These are phyloP conservation scores for Polymixis flavicincta DNA, from an alignment of 2,888 invertebrate species.

Conservation along the genomic window DNA sequence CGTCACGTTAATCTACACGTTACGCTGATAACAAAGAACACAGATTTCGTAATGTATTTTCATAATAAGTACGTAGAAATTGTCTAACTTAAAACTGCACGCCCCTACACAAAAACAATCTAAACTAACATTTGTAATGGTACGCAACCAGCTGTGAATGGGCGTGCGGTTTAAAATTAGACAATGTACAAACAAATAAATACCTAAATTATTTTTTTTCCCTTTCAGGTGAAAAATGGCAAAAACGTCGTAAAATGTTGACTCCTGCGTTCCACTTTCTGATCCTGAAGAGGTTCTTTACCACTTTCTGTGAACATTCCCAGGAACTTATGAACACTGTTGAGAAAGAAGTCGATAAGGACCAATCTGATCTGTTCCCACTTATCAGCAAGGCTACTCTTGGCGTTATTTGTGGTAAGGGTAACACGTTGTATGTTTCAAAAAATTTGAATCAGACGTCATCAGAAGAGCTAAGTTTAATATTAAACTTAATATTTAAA, in stretches of 20 bases:
- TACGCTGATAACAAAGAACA: background rate
- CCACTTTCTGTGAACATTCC: conserved; percentile 78
- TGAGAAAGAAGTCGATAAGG: conserved; percentile 55
- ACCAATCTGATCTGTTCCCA: conserved; percentile 83
- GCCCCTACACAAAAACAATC: too few relatives aligned
- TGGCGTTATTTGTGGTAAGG: conserved; percentile 72
- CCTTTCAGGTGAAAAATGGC: conserved; percentile 81
- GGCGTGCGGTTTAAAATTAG: too few relatives aligned
- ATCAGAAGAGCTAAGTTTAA: too few relatives aligned
- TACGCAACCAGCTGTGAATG: too few relatives aligned
- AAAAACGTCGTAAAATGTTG: conserved; percentile 82
- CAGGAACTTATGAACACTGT: conserved; percentile 66
- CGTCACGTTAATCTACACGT: too few relatives aligned
- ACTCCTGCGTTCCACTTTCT: conserved; percentile 87
- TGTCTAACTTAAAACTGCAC: too few relatives aligned
- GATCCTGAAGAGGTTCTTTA: conserved; percentile 79
- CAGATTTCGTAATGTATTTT: background rate
- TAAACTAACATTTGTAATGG: too few relatives aligned
- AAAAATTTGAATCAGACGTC: background rate
- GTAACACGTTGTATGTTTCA: conserved; percentile 7
- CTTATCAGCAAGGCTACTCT: conserved; percentile 81
- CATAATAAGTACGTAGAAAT: background rate
- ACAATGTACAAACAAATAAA: background rate
- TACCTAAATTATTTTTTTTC: background rate
- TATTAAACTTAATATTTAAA: too few relatives aligned